A percentile compares a stretch with the other conserved stretches of the same genome.
phyloP scores from a whole-genome alignment of 2,888 invertebrate species.

The Clepsis dumicolana region DNA sequence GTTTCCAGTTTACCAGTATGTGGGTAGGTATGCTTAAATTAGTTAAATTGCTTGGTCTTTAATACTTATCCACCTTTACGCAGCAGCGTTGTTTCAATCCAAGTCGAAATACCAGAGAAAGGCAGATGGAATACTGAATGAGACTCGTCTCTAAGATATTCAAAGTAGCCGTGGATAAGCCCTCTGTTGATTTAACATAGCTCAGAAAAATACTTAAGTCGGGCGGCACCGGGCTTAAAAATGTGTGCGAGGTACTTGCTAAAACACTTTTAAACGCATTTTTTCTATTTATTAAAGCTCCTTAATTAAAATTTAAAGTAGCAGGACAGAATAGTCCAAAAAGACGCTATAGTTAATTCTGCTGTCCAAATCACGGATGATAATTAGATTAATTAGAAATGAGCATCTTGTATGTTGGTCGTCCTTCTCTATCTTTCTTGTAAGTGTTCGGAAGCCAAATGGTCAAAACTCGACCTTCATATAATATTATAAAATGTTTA shows the following conservation, averaged over 20 bases:
- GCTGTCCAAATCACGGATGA: neutral
- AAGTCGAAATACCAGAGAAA: constrained; percentile 35
- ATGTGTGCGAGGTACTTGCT: constrained; percentile 22
- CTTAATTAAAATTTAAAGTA: neutral
- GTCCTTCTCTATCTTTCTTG: neutral
- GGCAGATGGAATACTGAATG: constrained; percentile 42
- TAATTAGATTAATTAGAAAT: neutral
- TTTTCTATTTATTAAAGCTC: constrained; percentile 7
- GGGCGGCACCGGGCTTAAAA: constrained; percentile 28
- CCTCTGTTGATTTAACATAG: constrained; percentile 38
- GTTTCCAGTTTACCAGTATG: neutral
- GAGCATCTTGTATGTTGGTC: neutral
- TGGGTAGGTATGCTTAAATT: neutral
- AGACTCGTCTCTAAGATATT: constrained; percentile 41
- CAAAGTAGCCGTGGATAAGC: constrained; percentile 39
- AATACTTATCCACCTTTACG: neutral
- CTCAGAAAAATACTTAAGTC: constrained; percentile 34
- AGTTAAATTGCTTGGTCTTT: neutral
- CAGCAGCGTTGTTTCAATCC: constrained; percentile 15
- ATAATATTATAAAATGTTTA: no score
- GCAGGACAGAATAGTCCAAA: neutral
- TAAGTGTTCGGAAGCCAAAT: no score
- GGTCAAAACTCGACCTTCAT: no score
- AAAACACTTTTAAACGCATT: constrained; percentile 21
- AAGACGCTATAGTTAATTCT: neutral